phyloP scores from a whole-genome alignment of 2,797 vertebrate species.

The Clarias laeviceps region DNA sequence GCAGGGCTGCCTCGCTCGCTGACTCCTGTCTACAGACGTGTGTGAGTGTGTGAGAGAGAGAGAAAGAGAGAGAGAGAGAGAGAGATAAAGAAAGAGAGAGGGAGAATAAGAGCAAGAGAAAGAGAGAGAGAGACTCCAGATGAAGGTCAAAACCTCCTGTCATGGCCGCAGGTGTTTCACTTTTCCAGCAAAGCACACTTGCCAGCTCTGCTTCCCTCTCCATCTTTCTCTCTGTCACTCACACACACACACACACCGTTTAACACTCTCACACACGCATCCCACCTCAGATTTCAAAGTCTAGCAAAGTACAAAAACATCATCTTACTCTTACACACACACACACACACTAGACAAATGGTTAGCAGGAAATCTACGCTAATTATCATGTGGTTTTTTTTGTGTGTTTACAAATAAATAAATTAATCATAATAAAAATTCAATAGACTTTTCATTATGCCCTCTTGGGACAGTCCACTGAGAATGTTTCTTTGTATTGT shows the following conservation, averaged over 20 bases:
- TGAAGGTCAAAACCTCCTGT: conserved; percentile 92
- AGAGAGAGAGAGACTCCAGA: conserved; percentile 55
- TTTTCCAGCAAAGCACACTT: conserved; percentile 75
- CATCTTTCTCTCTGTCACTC: conserved; percentile 34
- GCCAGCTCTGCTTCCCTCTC: conserved; percentile 43
- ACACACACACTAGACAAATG: too few species aligned
- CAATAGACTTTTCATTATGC: too few species aligned
- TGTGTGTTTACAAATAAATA: background rate
- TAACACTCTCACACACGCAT: background rate
- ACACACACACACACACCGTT: conserved; percentile 49
- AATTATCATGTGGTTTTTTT: background rate
- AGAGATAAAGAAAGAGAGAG: conserved; percentile 32
- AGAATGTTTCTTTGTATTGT: background rate
- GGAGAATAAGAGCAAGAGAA: conserved; percentile 32
- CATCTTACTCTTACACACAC: background rate
- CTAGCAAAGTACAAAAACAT: background rate
- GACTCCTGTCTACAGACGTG: conserved; percentile 6
- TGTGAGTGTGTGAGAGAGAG: conserved; percentile 10
- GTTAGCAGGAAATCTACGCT: background rate
- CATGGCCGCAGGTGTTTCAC: conserved; percentile 88
- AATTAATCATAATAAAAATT: background rate
- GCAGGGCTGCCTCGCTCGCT: background rate
- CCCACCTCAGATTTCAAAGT: background rate
- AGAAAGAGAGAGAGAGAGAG: conserved; percentile 31
- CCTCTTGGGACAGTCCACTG: background rate